Base-by-base conservation (phyloP, 2,888 invertebrate genomes). In the Clepsis dumicolana region DNA sequence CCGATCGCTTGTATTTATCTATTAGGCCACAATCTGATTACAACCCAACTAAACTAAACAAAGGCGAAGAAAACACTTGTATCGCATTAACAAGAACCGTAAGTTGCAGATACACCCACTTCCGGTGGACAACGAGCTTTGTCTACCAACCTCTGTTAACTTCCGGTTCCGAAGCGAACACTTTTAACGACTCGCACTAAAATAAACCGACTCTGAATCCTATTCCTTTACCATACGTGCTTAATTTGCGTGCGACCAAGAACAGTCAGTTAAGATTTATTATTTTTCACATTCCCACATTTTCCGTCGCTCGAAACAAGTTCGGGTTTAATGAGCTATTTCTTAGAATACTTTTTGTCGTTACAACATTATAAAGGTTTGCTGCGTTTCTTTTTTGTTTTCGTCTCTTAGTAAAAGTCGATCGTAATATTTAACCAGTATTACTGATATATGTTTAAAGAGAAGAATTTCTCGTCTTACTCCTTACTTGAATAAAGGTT, bases 241-340 rank as follows among this genome's bases (percentile, higher is more conserved):
- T 16, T 74, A 70, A 79, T 72, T 80, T 54, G 65, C 57, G 35
- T 63, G 57, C n/a, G 32, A 7, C 0, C 32, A 27, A 8, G 16
- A 21, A 16, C 69, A 70, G 65, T 56, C 61, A 72, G 77, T 79
- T 80, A 75, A 84, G 85, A 89, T 89, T 90, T 89, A 89, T 86
- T 85, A 80, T 80, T 83, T 84, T 80, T 76, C 24, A 82, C 83
- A 85, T 89, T 86, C 83, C 83, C 54, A 44, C 61, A 81, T 86
- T 86, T 88, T 86, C 67, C 57, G 44, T 67, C 24, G 57, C 38
- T 62, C 12, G 27, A 38, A 62, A 62, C 67, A 67, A 50, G 61
- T 62, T 67, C 29, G 7, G 56, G 56, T 62, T 67, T 67, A 67
- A 67, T 67, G 67, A 67, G 48, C 38, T 57, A 62, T 62, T 67